Base-by-base conservation (phyloP, 1,140 invertebrate species). In the Copidosoma floridanum region DNA sequence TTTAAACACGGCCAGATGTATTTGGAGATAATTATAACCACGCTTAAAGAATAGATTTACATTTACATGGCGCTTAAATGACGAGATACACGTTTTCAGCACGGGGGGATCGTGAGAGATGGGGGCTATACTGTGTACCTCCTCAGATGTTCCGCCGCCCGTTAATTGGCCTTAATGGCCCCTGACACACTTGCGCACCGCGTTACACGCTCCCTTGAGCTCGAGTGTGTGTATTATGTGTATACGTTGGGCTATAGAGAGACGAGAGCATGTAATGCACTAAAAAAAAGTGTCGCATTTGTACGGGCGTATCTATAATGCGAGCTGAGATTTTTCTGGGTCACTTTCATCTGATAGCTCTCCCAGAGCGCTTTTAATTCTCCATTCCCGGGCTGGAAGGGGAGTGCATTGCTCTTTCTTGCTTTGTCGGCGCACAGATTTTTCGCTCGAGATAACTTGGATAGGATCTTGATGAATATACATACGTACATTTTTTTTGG, bases 141-240 rank as follows among this genome's bases (percentile, higher is more conserved):
- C 5, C 37, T 57, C 57, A 69, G 70, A 74, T 70, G 64, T 73
- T 56, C 65, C 46, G 66, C 71, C 69, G 71, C 66, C 62, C 59
- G 70, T 72, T 73, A 71, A 75, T 75, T 73, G 68, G 69, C 63
- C 67, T 70, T 73, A 75, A 75, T 75, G 68, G 67, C 61, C 70
- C 66, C 53, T 71, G 68, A 70, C 70, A 69, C 71, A 71, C 70
- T 71, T 69, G 67, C 68, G 24, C 16, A 1, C 11, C n/a, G 4
- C 12, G 53, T 47, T 59, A 61, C 63, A 50, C 43, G 11, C 43
- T 40, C n/a, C n/a, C 51, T 38, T 24, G 51, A 40, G 14, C 4
- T n/a, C n/a, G n/a, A n/a, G n/a, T n/a, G n/a, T n/a, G n/a, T n/a
- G n/a, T n/a, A n/a, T n/a, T n/a, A n/a, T n/a, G n/a, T n/a, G n/a